Conservation (phyloP, 2,113 vertebrate genomes). For the Colistium nudipinnis region DNA sequence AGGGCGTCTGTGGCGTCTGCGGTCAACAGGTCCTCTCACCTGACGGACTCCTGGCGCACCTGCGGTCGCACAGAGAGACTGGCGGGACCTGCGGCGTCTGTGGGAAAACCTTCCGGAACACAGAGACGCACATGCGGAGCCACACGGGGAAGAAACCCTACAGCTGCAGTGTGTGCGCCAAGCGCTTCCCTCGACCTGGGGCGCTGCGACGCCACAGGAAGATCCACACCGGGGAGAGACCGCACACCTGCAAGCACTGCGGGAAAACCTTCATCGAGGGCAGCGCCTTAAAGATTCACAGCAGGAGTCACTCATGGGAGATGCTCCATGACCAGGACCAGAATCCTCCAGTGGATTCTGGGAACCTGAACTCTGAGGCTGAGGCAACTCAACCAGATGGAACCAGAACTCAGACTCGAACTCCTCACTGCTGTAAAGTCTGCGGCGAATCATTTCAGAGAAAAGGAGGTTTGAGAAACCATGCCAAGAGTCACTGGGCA, state of each 20-base stretch:
- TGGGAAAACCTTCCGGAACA: slow-evolving; percentile 57
- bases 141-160: slow-evolving; percentile 64
- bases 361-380: neutral
- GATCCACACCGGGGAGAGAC: slow-evolving; percentile 40
- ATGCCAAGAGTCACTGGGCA: slow-evolving; percentile 27
- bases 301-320: slow-evolving; percentile 16
- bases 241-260: slow-evolving; percentile 16
- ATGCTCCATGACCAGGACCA: neutral
- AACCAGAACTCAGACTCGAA: neutral
- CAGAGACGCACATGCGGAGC: slow-evolving; percentile 55
- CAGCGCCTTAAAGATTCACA: slow-evolving; percentile 32
- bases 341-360: fast-evolving
- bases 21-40: slow-evolving; percentile 37
- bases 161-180: slow-evolving; percentile 52
- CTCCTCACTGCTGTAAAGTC: slow-evolving; percentile 28
- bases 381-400: neutral
- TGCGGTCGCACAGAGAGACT: slow-evolving; percentile 42
- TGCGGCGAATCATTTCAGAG: slow-evolving; percentile 44
- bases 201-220: slow-evolving; percentile 74
- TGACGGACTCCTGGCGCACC: slow-evolving; percentile 34
- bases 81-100: slow-evolving; percentile 65
- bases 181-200: slow-evolving; percentile 50
- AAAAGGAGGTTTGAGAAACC: slow-evolving; percentile 44
- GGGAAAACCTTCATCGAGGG: slow-evolving; percentile 44
- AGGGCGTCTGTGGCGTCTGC: slow-evolving; percentile 43